Evolutionary conservation across 2,888 invertebrate species (phyloP), one percentile per base, ranked within the genome.

Genomic region (Caprella mutica): DNA sequence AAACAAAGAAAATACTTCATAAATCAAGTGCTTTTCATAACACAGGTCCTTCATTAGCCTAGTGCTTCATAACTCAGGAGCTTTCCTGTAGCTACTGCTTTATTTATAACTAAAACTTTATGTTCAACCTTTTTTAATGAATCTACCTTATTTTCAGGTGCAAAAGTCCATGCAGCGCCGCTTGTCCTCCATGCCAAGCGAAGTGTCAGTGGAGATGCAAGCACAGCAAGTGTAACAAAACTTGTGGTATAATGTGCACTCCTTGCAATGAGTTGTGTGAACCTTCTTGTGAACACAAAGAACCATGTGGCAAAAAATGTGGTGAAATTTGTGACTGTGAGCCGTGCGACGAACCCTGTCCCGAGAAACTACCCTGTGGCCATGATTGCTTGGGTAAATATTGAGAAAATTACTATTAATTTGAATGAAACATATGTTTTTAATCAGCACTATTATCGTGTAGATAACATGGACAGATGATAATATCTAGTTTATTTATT

Each of bases 371-470:
- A 3, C 51, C 66, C 35, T 85, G 84, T 72, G 73, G 74, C 0
- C 83, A 84, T 72, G 68, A 69, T n/a, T 82, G 84, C 72, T 76
- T 81, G 68, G 83, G 84, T 14, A 76, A 82, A 52, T 85, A 85
- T 72, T 83, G 82, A n/a, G 84, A 85, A n/a, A n/a, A n/a, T n/a
- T n/a, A n/a, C n/a, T n/a, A n/a, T n/a, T n/a, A n/a, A n/a, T n/a
- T n/a, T n/a, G n/a, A n/a, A n/a, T n/a, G n/a, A n/a, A n/a, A n/a
- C n/a, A n/a, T n/a, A n/a, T n/a, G n/a, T n/a, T n/a, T n/a, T n/a
- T n/a, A n/a, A n/a, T n/a, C n/a, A n/a, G n/a, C n/a, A n/a, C n/a
- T n/a, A n/a, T n/a, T n/a, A n/a, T n/a, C n/a, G n/a, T n/a, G n/a
- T n/a, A n/a, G n/a, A n/a, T n/a, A n/a, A n/a, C n/a, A n/a, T n/a